Conservation (phyloP, 1,140 invertebrate genomes). For the Monochamus saltuarius region DNA sequence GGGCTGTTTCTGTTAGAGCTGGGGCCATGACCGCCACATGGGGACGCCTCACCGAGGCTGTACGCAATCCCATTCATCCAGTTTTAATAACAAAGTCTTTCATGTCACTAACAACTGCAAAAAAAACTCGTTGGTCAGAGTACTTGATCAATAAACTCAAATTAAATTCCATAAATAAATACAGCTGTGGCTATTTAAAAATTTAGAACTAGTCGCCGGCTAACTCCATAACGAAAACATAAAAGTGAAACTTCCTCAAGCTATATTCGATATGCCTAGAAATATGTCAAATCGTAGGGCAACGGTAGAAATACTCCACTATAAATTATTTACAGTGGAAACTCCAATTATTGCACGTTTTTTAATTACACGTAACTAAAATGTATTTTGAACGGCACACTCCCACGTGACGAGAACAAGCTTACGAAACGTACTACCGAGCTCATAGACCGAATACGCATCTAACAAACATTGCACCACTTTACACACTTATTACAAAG, state of each 20-base stretch:
- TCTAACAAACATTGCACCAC: slow-evolving; percentile 49
- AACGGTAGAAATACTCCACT: slow-evolving; percentile 9
- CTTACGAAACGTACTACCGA: slow-evolving; percentile 36
- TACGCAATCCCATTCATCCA: slow-evolving; percentile 65
- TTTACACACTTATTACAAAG: slow-evolving; percentile 37
- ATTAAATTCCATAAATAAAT: slow-evolving; percentile 19
- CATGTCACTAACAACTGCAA: slow-evolving; percentile 31
- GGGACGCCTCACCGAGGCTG: slow-evolving; percentile 59
- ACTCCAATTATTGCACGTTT: slow-evolving; percentile 9
- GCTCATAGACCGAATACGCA: slow-evolving; percentile 38
- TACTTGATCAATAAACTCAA: slow-evolving; percentile 34
- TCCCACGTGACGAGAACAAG: slow-evolving; percentile 46
- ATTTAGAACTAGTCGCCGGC: slow-evolving; percentile 32
- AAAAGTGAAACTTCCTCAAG: slow-evolving; percentile 18
- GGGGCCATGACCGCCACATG: slow-evolving; percentile 71
- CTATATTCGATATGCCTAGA: slow-evolving; percentile 2
- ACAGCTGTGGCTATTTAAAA: slow-evolving; percentile 16
- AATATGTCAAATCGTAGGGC: not conserved
- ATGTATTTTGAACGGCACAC: slow-evolving; percentile 38
- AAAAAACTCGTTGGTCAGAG: slow-evolving; percentile 21
- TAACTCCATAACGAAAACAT: slow-evolving; percentile 38
- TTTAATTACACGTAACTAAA: slow-evolving; percentile 12
- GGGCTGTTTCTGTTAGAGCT: slow-evolving; percentile 67
- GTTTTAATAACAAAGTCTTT: slow-evolving; percentile 36
- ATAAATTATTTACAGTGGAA: not conserved